Evolutionary conservation across 2,113 vertebrate species (phyloP).

Genomic region (Isurus oxyrinchus): DNA sequence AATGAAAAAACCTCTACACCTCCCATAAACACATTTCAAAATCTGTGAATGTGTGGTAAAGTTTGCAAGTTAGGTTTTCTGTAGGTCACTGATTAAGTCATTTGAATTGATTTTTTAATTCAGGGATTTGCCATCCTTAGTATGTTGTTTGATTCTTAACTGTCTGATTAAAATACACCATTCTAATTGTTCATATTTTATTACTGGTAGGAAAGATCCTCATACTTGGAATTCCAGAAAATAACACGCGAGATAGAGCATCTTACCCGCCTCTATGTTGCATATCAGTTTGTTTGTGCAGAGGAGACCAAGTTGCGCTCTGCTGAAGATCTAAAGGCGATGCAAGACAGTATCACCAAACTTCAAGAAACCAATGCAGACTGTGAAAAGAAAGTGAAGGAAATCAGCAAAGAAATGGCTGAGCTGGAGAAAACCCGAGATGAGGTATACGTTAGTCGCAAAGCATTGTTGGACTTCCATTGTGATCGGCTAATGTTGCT

Average conservation of each 20-base stretch:
- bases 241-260: slow-evolving; percentile 73
- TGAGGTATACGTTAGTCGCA: slow-evolving; percentile 55
- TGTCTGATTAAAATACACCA: slow-evolving; percentile 16
- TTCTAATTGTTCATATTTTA: slow-evolving; percentile 27
- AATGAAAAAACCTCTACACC: too few species aligned
- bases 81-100: background rate
- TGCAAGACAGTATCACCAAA: slow-evolving; percentile 61
- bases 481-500: background rate
- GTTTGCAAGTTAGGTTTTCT: background rate
- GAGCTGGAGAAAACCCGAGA: slow-evolving; percentile 73
- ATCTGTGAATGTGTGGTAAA: background rate
- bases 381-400: slow-evolving; percentile 62
- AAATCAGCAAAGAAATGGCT: slow-evolving; percentile 66
- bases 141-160: background rate
- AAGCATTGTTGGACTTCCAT: too few species aligned
- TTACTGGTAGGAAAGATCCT: slow-evolving; percentile 67
- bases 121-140: background rate
- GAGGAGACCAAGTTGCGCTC: slow-evolving; percentile 73
- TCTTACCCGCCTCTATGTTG: slow-evolving; percentile 68
- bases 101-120: background rate
- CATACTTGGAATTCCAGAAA: slow-evolving; percentile 88
- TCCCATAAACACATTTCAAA: background rate
- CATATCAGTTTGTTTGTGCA: slow-evolving; percentile 76
- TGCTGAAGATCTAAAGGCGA: slow-evolving; percentile 63
- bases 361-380: slow-evolving; percentile 62